Base-by-base conservation (phyloP, 2,888 invertebrate species). In the Lamellibrachia columna region DNA sequence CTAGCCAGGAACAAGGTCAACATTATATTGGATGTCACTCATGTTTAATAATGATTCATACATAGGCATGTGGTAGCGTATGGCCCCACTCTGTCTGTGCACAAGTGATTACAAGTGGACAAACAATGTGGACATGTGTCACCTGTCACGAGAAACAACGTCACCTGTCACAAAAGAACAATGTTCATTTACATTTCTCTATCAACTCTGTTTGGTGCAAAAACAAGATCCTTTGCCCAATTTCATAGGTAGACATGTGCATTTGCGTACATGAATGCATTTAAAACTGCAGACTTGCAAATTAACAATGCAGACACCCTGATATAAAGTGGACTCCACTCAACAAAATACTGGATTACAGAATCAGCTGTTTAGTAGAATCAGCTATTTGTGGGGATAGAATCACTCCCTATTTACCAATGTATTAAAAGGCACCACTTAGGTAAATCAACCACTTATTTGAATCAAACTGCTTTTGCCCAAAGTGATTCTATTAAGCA, bases 111-210 rank as follows among this genome's bases (percentile, higher is more conserved):
- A 75, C 75, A 75, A 22, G 75, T 75, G 75, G 11, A 75, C 75
- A 75, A 75, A 75, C 75, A 75, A 75, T 75, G 75, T 15, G 75
- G 75, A 75, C 75, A 75, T 75, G n/a, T 75, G 75, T 75, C 75
- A 75, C 15, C 75, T n/a, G 75, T 75, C 75, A 75, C 75, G 22
- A n/a, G n/a, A 75, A 75, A 75, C 75, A 75, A 75, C 15, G 75
- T 75, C 75, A 75, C 22, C 75, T 75, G 75, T 75, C 75, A 75
- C 75, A 15, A 75, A 75, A 75, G 15, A 4, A 75, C 22, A 75
- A 22, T 15, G 22, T 75, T 15, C 75, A 15, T 22, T 15, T 75
- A n/a, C n/a, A 22, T 15, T 15, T 75, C 3, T 11, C 22, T 22
- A n/a, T n/a, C 75, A 75, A 75, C 75, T 22, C n/a, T 75, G 15